phyloP scores from a whole-genome alignment of 2,113 vertebrate genomes.

The Phylloscopus whistleri region DNA sequence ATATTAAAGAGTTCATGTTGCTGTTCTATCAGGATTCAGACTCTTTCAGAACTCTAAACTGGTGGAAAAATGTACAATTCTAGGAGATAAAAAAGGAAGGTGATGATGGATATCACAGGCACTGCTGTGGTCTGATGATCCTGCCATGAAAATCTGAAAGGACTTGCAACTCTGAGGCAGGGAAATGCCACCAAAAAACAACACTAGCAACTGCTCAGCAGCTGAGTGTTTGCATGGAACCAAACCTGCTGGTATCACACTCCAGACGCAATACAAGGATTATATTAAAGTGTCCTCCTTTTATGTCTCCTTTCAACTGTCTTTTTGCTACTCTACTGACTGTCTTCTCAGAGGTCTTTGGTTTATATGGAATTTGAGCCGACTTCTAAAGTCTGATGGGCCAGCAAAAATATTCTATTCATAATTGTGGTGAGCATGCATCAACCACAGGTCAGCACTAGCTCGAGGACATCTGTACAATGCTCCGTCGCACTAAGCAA shows the following conservation, averaged over 20 bases:
- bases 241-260: background rate
- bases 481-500: background rate
- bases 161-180: background rate
- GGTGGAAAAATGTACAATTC: background rate
- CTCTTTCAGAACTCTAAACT: background rate
- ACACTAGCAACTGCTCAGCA: background rate
- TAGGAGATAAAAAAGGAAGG: background rate
- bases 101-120: background rate
- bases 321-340: background rate
- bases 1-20: background rate
- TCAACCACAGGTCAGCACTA: slow-evolving; percentile 5
- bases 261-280: background rate
- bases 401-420: background rate
- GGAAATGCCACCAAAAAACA: background rate
- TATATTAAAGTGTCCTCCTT: background rate
- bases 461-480: slow-evolving; percentile 2
- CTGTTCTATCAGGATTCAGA: background rate
- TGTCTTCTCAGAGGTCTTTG: background rate
- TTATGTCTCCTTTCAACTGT: background rate
- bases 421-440: background rate
- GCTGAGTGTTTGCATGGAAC: background rate
- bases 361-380: background rate
- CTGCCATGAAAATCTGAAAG: background rate
- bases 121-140: background rate
- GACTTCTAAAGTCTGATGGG: background rate